Evolutionary conservation across 2,797 vertebrate species (phyloP), one percentile per base, ranked within the genome.

Genomic region (Heterohyrax brucei): DNA sequence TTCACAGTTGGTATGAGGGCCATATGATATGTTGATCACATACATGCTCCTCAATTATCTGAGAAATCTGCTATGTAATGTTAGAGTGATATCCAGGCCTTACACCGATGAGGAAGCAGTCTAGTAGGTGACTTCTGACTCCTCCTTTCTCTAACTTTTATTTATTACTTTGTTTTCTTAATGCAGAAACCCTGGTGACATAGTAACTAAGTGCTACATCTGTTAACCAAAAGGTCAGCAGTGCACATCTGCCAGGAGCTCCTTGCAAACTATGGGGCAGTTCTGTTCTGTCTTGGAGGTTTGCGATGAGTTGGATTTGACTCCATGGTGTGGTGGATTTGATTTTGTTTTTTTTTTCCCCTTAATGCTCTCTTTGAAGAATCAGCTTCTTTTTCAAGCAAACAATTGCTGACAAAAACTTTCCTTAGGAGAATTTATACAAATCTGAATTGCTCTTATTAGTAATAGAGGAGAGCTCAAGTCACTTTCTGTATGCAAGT

Each of bases 311-410:
- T 39, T 39, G 39, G 39, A 39, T 39, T 39, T 39, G 39, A 39
- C 39, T 39, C 39, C 39, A 39, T 39, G 39, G 39, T 39, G 39
- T 39, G 39, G 39, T 39, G 39, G 39, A 39, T 39, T 39, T 39
- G 39, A 39, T 89, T 95, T 96, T 84, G n/a, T 91, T 89, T 94
- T 53, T 92, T 68, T 8, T 90, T 28, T 76, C 46, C 82, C 87
- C 30, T 91, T 89, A 28, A 39, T 50, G 56, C 77, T 94, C n/a
- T 59, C 76, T 97, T 48, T 94, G 77, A 95, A 93, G 64, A 83
- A 87, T 81, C 68, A 75, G 1, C 61, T 82, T 88, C 78, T 88
- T 81, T 68, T 61, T 24, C 44, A 92, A 93, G 70, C 61, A 72
- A 62, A 82, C 30, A 81, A 10, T 79, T 83, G 61, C 76, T 95